Percentiles rank a stretch among this genome's conserved stretches.
Evolutionary conservation across 1,140 invertebrate genomes (phyloP).

Genomic region (Drosophila tani): DNA sequence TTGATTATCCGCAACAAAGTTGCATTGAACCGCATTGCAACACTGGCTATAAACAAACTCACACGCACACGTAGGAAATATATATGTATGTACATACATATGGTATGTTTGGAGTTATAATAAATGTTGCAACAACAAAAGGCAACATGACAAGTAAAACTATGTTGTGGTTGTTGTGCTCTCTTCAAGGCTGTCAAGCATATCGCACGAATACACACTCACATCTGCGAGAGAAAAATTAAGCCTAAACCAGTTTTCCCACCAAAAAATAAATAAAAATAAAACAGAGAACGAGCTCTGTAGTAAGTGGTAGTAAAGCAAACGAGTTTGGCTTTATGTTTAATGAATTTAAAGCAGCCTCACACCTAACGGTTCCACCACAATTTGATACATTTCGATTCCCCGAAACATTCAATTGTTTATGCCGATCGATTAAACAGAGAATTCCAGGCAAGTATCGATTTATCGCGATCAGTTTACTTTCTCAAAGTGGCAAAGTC

Average conservation of each 20-base stretch:
- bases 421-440: slow-evolving; percentile 32
- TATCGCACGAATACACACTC: slow-evolving; percentile 27
- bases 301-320: slow-evolving; percentile 58
- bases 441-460: slow-evolving; percentile 26
- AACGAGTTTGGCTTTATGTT: slow-evolving; percentile 61
- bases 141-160: slow-evolving; percentile 34
- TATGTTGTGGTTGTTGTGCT: slow-evolving; percentile 43
- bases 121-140: slow-evolving; percentile 58
- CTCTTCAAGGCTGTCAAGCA: slow-evolving; percentile 73
- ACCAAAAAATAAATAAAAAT: slow-evolving; percentile 6
- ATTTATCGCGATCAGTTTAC: slow-evolving; percentile 48
- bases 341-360: slow-evolving; percentile 46
- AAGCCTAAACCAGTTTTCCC: slow-evolving; percentile 61
- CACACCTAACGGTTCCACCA: slow-evolving; percentile 44
- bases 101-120: slow-evolving; percentile 23
- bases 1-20: slow-evolving; percentile 35
- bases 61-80: slow-evolving; percentile 17
- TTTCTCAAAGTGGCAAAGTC: slow-evolving; percentile 31
- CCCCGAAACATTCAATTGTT: slow-evolving; percentile 34
- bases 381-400: slow-evolving; percentile 13
- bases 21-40: slow-evolving; percentile 37
- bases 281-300: slow-evolving; percentile 33
- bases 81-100: slow-evolving; percentile 7
- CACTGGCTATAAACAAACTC: slow-evolving; percentile 21
- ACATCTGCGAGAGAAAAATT: slow-evolving; percentile 33